Base-by-base conservation (phyloP, 2,797 vertebrate species). In the Hydrolagus colliei region DNA sequence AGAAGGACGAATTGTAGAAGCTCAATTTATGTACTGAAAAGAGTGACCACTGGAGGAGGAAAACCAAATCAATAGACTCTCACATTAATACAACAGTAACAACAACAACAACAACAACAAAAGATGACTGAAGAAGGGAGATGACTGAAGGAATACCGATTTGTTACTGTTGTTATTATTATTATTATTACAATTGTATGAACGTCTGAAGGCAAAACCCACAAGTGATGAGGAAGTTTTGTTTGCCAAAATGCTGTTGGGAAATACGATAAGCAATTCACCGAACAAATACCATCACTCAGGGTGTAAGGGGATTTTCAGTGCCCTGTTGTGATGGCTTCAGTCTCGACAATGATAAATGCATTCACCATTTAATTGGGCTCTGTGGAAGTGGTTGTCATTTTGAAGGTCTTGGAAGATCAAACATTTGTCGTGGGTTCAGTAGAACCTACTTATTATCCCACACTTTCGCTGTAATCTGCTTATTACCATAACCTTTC, bases 331-430 rank as follows among this genome's bases (percentile, higher is more conserved):
- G n/a, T n/a, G 52, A 77, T 16, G 18, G 9, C 61, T 61, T 59
- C 61, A 12, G 20, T 61, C 52, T 77, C 75, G 61, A 61, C 9
- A 59, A 77, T 18, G 41, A 77, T 61, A 77, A 74, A 61, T 9
- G 10, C 52, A 52, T 61, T 61, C 75, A 14, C 73, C 75, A 61
- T 2, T 77, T 61, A 77, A 61, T 77, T 61, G 75, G 41, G n/a
- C 41, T 77, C 20, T 77, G 16, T n/a, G 52, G 41, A 59, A 10
- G 52, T 77, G 75, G 52, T n/a, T 61, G 52, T 61, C 75, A 77
- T 77, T 77, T 61, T 77, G 75, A 61, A 77, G 75, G 75, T 77
- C 52, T 0, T 1, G 10, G 75, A 74, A 77, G 52, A 77, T 77
- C 52, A 61, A 77, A 59, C n/a, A 61, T 59, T 11, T 61, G 75